These are phyloP conservation scores for Dilophus febrilis DNA, from an alignment of 2,888 invertebrate genomes.

Conservation along the genomic window DNA sequence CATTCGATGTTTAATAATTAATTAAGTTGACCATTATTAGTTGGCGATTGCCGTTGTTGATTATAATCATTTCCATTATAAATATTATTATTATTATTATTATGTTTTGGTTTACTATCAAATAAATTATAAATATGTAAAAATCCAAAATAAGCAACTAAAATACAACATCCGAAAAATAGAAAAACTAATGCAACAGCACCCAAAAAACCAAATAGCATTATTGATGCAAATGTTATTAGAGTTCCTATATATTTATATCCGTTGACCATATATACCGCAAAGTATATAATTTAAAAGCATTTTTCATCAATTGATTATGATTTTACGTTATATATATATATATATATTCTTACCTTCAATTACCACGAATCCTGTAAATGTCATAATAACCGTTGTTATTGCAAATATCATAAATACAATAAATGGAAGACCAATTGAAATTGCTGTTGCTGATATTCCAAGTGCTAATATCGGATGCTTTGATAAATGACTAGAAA, in stretches of 20 bases:
- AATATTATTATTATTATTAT: too few relatives aligned
- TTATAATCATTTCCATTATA: too few relatives aligned
- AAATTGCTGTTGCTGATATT: conserved; percentile 8
- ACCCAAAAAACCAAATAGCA: conserved; percentile 23
- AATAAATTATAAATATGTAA: conserved; percentile 20
- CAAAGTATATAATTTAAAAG: not conserved
- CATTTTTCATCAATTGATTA: not conserved
- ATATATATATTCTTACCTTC: conserved; percentile 20
- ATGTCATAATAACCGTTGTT: conserved; percentile 23
- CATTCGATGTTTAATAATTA: too few relatives aligned
- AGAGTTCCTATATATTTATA: conserved; percentile 25
- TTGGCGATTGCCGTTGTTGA: too few relatives aligned
- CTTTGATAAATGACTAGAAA: conserved; percentile 11
- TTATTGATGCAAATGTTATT: conserved; percentile 22
- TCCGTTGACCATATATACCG: too few relatives aligned
- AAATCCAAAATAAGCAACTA: conserved; percentile 24
- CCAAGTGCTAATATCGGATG: conserved; percentile 13
- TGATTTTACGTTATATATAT: too few relatives aligned
- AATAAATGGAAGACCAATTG: conserved; percentile 20
- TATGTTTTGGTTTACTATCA: too few relatives aligned
- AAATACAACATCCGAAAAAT: conserved; percentile 16
- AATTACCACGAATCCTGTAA: conserved; percentile 26
- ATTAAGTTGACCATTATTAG: too few relatives aligned
- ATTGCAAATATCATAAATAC: conserved; percentile 22
- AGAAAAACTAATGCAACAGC: conserved; percentile 17